Percentiles rank a stretch among this genome's conserved stretches.
These are phyloP conservation scores for Myanophis thanlyinensis DNA, from an alignment of 2,113 vertebrate genomes.

Conservation along the genomic window DNA sequence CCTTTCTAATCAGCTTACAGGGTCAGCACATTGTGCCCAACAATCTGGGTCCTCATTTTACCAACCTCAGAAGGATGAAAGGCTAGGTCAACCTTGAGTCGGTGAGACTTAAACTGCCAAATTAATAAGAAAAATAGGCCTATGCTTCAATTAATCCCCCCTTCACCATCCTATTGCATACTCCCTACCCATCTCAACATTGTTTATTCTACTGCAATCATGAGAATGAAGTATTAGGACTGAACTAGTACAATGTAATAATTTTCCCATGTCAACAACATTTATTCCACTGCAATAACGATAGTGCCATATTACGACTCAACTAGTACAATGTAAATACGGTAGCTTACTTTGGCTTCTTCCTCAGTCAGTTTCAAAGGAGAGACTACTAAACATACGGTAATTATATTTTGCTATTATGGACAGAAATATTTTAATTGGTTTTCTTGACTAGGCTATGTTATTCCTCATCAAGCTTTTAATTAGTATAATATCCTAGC, in stretches of 20 bases:
- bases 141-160: not conserved
- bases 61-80: too few species aligned
- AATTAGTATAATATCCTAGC: not conserved
- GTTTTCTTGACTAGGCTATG: not conserved
- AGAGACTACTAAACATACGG: not conserved
- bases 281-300: not conserved
- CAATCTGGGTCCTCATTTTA: too few species aligned
- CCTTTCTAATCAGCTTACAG: too few species aligned
- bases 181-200: not conserved
- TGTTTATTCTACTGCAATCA: not conserved
- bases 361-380: not conserved
- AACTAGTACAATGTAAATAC: not conserved
- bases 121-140: not conserved
- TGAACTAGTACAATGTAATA: not conserved
- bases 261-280: too few species aligned
- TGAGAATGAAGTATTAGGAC: too few species aligned
- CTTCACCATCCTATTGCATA: not conserved
- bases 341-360: not conserved
- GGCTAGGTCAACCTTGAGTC: too few species aligned
- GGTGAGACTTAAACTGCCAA: too few species aligned
- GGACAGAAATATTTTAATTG: not conserved
- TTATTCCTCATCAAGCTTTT: not conserved
- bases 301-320: too few species aligned
- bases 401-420: not conserved
- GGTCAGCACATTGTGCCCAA: too few species aligned